These are phyloP conservation scores for human (Homo sapiens) DNA, from an alignment of 2,113 vertebrate species.

Conservation along the genomic window GRCh38 chr3:64269001-64269500, in stretches of 20 bases:
- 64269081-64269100: background rate
- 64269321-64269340: background rate
- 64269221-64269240: background rate
- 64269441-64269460: background rate
- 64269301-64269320: background rate
- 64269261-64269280: background rate
- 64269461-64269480: background rate
- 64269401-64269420: background rate
- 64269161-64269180: background rate
- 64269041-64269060: background rate
- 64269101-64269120: background rate
- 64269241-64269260: background rate
- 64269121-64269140: background rate
- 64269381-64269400: background rate
- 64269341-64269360: background rate
- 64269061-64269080: background rate
- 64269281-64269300: background rate
- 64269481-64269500: background rate
- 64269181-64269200: background rate
- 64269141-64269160: background rate
- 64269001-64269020: background rate
- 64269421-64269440: background rate
- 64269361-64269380: background rate
- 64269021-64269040: background rate
- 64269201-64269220: background rate